These are phyloP conservation scores for Cremastinae sp. DNA, from an alignment of 2,888 invertebrate species.

Conservation along the genomic window DNA sequence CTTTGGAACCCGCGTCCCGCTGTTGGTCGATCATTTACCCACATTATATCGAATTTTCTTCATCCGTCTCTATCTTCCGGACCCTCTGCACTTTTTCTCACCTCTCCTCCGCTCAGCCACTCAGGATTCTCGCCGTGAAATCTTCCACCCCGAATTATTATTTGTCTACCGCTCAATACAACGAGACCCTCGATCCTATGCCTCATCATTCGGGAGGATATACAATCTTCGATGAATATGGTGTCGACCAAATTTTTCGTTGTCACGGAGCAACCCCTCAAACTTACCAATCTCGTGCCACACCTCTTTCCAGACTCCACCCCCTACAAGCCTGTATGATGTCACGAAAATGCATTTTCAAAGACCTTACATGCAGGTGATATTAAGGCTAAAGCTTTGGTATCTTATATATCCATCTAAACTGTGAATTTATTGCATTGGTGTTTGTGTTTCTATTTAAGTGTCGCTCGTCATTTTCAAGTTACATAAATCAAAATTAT, in stretches of 20 bases:
- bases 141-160: slow-evolving; percentile 64
- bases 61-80: slow-evolving; percentile 49
- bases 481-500: too few species aligned
- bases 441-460: too few species aligned
- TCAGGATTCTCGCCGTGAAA: slow-evolving; percentile 26
- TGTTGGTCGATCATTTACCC: background rate
- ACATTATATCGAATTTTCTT: slow-evolving; percentile 48
- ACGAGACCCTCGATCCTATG: slow-evolving; percentile 36
- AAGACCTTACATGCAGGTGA: too few species aligned
- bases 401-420: too few species aligned
- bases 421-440: too few species aligned
- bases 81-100: slow-evolving; percentile 53
- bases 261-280: background rate
- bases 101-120: slow-evolving; percentile 34
- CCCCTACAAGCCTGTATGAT: background rate
- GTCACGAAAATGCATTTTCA: background rate
- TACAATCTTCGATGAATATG: too few species aligned
- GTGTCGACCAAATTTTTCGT: slow-evolving; percentile 1
- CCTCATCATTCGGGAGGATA: background rate
- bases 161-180: slow-evolving; percentile 69
- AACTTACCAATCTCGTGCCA: too few species aligned
- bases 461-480: too few species aligned
- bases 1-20: background rate
- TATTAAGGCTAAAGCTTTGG: too few species aligned
- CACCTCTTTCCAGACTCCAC: too few species aligned